A percentile compares a stretch with the other conserved stretches of the same genome.
Evolutionary conservation across 2,797 vertebrate genomes (phyloP).

Genomic region (Pantherophis vulpinus): DNA sequence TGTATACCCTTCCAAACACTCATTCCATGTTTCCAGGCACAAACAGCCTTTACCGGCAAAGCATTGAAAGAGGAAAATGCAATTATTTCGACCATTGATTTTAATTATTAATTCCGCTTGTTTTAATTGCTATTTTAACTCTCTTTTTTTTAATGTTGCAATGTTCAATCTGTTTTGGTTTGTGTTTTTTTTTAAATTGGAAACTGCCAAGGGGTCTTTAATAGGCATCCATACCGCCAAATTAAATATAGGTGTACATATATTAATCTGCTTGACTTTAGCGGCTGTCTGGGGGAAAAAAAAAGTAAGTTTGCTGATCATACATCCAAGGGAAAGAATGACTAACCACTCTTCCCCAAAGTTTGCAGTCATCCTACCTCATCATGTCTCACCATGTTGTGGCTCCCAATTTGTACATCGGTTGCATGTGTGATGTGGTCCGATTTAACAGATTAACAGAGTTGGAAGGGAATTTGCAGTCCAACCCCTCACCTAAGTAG

Average conservation of each 20-base stretch:
- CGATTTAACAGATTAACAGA: too few species aligned
- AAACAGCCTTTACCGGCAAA: neutral
- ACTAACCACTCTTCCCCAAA: neutral
- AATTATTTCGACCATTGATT: neutral
- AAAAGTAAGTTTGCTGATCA: neutral
- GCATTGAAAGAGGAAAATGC: neutral
- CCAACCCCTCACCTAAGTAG: too few species aligned
- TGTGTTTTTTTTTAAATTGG: neutral
- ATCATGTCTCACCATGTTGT: neutral
- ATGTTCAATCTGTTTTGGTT: neutral
- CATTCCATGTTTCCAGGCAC: neutral
- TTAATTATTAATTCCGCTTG: neutral
- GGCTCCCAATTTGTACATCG: neutral
- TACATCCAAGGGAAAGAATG: neutral
- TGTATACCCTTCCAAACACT: neutral
- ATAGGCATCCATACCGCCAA: neutral
- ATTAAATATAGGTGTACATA: neutral
- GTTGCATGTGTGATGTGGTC: too few species aligned
- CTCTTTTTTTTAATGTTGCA: neutral
- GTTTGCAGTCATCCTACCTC: neutral
- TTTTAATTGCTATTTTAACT: neutral
- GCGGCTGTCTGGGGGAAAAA: rapidly evolving
- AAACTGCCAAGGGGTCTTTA: neutral
- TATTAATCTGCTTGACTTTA: neutral
- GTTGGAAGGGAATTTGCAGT: too few species aligned